These are phyloP conservation scores for Acleris sparsana DNA, from an alignment of 2,888 invertebrate species.

Conservation along the genomic window DNA sequence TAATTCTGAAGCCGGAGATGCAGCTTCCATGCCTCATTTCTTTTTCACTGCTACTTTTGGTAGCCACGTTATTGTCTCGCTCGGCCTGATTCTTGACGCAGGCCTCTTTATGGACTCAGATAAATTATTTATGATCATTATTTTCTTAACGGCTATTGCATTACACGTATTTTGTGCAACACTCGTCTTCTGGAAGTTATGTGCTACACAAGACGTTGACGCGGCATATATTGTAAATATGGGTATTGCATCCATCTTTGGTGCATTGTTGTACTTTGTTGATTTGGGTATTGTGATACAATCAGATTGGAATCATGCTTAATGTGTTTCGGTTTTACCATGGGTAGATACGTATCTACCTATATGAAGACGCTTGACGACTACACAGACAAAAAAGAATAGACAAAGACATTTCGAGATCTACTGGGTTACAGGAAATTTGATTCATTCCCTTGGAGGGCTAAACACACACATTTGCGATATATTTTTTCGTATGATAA, in stretches of 20 bases:
- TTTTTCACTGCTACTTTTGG: conserved; percentile 59
- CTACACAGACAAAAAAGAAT: no score
- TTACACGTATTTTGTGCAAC: conserved; percentile 47
- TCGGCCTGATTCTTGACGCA: conserved; percentile 60
- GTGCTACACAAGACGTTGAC: conserved; percentile 14
- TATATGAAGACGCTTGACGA: no score
- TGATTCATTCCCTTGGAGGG: no score
- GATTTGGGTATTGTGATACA: conserved; percentile 49
- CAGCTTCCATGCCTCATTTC: conserved; percentile 49
- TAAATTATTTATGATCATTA: conserved; percentile 45
- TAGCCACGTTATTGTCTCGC: conserved; percentile 48
- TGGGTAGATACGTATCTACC: no score
- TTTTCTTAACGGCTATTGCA: conserved; percentile 47
- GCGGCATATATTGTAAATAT: conserved; percentile 47
- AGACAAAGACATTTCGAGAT: no score
- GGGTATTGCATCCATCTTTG: conserved; percentile 49
- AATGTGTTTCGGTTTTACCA: no score
- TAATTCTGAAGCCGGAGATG: conserved; percentile 51
- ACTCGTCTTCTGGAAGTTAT: conserved; percentile 50
- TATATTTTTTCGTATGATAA: no score
- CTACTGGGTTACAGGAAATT: no score
- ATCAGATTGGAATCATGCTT: not conserved
- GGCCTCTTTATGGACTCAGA: conserved; percentile 49
- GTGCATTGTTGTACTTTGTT: conserved; percentile 45
- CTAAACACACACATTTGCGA: no score